These are phyloP conservation scores for Monochamus saltuarius DNA, from an alignment of 1,140 invertebrate genomes.

Conservation along the genomic window DNA sequence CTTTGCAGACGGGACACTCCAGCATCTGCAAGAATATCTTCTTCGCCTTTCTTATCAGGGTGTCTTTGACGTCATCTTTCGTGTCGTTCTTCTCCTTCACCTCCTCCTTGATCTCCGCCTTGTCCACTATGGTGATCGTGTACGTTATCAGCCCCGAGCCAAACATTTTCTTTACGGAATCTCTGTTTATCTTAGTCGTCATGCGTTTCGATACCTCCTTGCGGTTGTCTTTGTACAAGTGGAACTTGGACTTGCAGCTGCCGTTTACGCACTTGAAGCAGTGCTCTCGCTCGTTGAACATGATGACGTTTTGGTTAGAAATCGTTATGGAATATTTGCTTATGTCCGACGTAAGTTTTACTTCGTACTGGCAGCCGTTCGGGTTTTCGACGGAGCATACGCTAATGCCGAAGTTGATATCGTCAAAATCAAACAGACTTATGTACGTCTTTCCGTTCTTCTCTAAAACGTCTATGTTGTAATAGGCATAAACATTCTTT, in stretches of 20 bases:
- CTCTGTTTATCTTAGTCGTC: constrained; percentile 14
- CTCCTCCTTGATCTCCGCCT: background rate
- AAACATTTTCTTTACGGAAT: constrained; percentile 10
- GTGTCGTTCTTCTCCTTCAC: constrained; percentile 8
- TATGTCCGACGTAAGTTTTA: constrained; percentile 10
- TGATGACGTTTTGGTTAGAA: constrained; percentile 7
- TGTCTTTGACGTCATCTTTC: constrained; percentile 17
- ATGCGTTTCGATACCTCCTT: constrained; percentile 13
- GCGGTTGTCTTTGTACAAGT: constrained; percentile 16
- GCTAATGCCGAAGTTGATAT: constrained; percentile 13
- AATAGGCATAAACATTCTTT: constrained; percentile 9
- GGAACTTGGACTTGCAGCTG: constrained; percentile 13
- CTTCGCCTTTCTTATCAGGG: constrained; percentile 16
- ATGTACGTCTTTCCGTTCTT: constrained; percentile 19
- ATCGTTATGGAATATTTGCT: constrained; percentile 12
- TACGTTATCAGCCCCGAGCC: constrained; percentile 10
- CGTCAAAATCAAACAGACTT: constrained; percentile 13
- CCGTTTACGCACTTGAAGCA: constrained; percentile 11
- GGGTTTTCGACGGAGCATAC: background rate
- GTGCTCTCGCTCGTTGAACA: constrained; percentile 12
- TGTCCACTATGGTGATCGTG: constrained; percentile 9
- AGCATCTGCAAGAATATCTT: constrained; percentile 15
- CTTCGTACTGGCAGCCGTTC: constrained; percentile 9
- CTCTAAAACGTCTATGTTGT: constrained; percentile 12
- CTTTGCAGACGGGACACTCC: constrained; percentile 18